Conservation (phyloP, 2,113 vertebrate genomes). For the Elephas maximus region DNA sequence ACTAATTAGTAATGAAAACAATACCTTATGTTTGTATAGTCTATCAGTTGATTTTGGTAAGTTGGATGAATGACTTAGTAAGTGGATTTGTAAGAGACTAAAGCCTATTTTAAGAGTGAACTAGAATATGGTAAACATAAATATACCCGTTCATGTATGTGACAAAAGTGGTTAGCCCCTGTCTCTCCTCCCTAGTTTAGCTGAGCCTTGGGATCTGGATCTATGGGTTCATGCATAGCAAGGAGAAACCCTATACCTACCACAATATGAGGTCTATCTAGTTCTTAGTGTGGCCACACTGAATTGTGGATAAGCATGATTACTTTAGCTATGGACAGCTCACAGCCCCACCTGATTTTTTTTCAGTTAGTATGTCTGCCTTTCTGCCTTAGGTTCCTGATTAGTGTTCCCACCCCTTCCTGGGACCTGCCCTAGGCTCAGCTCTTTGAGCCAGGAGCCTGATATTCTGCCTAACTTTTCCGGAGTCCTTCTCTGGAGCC, state of each 20-base stretch:
- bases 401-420: neutral
- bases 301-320: neutral
- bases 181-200: neutral
- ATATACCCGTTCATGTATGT: neutral
- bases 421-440: neutral
- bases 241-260: neutral
- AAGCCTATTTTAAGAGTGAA: neutral
- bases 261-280: too few relatives aligned
- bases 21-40: neutral
- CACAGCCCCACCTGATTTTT: neutral
- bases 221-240: neutral
- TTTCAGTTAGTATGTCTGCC: neutral
- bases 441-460: neutral
- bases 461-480: neutral
- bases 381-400: conserved; percentile 3
- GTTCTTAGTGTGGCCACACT: neutral
- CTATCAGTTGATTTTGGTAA: conserved; percentile 13
- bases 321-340: neutral
- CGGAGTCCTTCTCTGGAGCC: neutral
- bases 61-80: neutral
- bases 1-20: neutral
- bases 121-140: neutral
- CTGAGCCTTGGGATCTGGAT: neutral
- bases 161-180: neutral
- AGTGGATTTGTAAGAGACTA: neutral